These are phyloP conservation scores for Campopleginae sp. DNA, from an alignment of 2,888 invertebrate genomes.

Conservation along the genomic window DNA sequence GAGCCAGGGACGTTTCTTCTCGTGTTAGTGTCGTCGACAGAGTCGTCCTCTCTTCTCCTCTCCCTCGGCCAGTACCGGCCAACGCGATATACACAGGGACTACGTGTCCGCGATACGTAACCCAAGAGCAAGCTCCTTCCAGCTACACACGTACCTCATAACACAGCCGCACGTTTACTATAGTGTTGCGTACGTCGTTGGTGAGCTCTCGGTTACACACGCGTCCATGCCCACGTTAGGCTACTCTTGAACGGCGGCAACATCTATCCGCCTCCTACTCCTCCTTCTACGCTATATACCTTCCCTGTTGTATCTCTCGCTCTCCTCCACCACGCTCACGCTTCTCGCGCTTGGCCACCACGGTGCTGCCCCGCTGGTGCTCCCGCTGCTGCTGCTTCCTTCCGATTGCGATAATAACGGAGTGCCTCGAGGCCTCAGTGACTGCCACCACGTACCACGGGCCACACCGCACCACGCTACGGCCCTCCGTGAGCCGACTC, in stretches of 20 bases:
- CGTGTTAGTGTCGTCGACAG: constrained; percentile 46
- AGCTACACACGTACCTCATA: constrained; percentile 82
- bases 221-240: constrained; percentile 48
- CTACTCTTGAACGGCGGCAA: constrained; percentile 56
- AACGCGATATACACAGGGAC: constrained; percentile 48
- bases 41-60: constrained; percentile 68
- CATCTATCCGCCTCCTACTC: constrained; percentile 78
- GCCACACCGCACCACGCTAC: constrained; percentile 65
- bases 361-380: constrained; percentile 67
- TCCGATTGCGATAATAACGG: constrained; percentile 75
- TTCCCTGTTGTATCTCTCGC: constrained; percentile 51
- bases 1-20: constrained; percentile 22
- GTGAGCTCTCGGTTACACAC: constrained; percentile 43
- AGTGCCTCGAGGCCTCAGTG: constrained; percentile 71
- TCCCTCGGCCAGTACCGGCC: constrained; percentile 73
- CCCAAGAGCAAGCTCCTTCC: constrained; percentile 73
- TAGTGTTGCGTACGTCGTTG: constrained; percentile 14
- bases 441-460: constrained; percentile 69
- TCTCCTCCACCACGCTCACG: constrained; percentile 71
- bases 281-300: constrained; percentile 60
- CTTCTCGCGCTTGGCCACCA: constrained; percentile 68
- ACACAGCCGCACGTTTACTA: constrained; percentile 3
- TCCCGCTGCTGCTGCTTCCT: constrained; percentile 69
- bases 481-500: constrained; percentile 59
- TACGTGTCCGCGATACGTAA: constrained; percentile 77